Evolutionary conservation across 2,797 vertebrate species (phyloP).

Genomic region (Rhynchonycteris naso): DNA sequence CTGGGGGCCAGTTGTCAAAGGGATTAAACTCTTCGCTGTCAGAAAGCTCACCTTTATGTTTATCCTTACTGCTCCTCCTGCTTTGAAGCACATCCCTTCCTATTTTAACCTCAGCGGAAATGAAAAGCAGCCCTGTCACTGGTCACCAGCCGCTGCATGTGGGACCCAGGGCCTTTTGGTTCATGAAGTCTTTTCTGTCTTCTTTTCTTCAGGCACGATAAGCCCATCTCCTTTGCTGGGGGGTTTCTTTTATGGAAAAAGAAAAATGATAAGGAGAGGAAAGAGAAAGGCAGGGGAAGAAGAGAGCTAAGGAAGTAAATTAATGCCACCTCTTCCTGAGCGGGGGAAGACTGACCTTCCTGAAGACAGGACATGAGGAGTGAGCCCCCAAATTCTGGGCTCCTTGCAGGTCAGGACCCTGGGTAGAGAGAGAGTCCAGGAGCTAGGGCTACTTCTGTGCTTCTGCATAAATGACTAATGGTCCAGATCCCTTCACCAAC

Average conservation of each 20-base stretch:
- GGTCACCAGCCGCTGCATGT: not conserved
- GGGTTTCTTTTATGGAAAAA: not conserved
- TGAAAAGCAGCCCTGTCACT: not conserved
- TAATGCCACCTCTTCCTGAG: not conserved
- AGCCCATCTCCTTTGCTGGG: not conserved
- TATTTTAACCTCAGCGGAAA: not conserved
- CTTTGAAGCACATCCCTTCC: not conserved
- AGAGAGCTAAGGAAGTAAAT: not conserved
- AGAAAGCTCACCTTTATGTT: slow-evolving; percentile 10
- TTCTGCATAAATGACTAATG: not conserved
- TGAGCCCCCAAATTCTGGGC: not conserved
- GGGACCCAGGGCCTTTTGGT: not conserved
- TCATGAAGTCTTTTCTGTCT: not conserved
- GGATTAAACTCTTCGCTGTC: slow-evolving; percentile 41
- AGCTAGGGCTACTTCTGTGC: not conserved
- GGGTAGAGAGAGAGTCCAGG: not conserved
- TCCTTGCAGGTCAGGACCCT: not conserved
- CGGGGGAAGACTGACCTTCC: not conserved
- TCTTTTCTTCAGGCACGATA: not conserved
- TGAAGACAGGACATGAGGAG: not conserved
- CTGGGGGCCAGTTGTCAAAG: slow-evolving; percentile 12
- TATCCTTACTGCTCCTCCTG: not conserved
- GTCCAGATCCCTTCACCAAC: not conserved
- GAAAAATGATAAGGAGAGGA: not conserved
- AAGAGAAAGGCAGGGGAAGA: not conserved